Conservation (phyloP, 2,888 invertebrate genomes). For the Acanthopleura granulata region DNA sequence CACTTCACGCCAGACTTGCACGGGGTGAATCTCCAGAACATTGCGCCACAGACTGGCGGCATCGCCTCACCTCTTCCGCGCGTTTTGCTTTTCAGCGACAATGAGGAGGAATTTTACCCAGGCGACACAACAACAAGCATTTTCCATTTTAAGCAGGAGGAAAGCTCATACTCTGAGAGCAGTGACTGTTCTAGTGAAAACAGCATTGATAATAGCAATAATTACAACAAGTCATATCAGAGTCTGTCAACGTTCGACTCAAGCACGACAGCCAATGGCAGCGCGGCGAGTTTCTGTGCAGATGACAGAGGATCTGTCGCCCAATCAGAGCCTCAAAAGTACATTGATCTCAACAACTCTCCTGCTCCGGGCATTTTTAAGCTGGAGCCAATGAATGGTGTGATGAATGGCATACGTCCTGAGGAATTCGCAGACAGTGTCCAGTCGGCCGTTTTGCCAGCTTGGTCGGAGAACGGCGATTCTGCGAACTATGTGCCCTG, state of each 20-base stretch:
- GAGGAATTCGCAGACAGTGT: background rate
- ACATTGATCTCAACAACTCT: slow-evolving; percentile 79
- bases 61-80: slow-evolving; percentile 31
- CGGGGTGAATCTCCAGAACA: background rate
- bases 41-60: background rate
- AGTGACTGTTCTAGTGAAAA: slow-evolving; percentile 66
- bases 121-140: slow-evolving; percentile 54
- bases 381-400: slow-evolving; percentile 79
- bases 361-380: slow-evolving; percentile 75
- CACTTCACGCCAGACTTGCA: background rate
- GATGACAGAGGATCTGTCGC: background rate
- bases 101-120: slow-evolving; percentile 49
- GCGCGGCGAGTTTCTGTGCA: slow-evolving; percentile 19
- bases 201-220: slow-evolving; percentile 32
- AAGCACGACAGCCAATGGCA: background rate
- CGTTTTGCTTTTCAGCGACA: slow-evolving; percentile 61
- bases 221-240: slow-evolving; percentile 50
- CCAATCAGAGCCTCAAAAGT: slow-evolving; percentile 68
- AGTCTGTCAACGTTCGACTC: slow-evolving; percentile 31
- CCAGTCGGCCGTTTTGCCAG: background rate
- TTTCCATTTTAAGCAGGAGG: slow-evolving; percentile 53
- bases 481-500: background rate
- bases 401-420: slow-evolving; percentile 66
- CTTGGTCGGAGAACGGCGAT: background rate
- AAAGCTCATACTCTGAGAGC: slow-evolving; percentile 67